Percentiles rank a stretch among this genome's conserved stretches.
Conservation (phyloP, 2,113 vertebrate species). For the Gracilinanus agilis region DNA sequence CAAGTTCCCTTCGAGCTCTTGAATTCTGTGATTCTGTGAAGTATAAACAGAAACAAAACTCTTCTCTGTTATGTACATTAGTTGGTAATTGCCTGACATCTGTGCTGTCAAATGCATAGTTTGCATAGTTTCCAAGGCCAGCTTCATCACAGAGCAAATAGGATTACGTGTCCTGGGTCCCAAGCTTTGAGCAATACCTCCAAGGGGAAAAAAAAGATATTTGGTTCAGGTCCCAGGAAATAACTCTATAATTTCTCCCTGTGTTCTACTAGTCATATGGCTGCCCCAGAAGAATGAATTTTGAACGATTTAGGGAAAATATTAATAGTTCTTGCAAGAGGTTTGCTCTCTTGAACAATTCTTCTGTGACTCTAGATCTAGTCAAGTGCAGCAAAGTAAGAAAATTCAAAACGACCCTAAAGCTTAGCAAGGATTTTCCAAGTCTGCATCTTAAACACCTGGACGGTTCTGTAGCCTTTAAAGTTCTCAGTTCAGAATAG, state of each 20-base stretch:
- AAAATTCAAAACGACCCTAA: background rate
- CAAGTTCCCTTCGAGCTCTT: background rate
- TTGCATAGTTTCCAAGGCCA: background rate
- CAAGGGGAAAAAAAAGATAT: background rate
- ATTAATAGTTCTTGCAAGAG: background rate
- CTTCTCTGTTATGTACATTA: background rate
- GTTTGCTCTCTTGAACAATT: background rate
- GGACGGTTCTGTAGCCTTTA: background rate
- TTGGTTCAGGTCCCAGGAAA: background rate
- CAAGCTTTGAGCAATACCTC: background rate
- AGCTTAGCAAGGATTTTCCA: background rate
- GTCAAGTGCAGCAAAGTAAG: background rate
- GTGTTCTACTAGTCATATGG: background rate
- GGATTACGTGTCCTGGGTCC: background rate
- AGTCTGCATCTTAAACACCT: background rate
- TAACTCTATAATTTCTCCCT: background rate
- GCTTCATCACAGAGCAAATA: background rate
- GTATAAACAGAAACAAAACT: background rate
- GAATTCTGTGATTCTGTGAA: background rate
- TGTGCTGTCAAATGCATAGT: background rate
- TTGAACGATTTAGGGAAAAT: background rate
- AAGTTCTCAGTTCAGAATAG: background rate
- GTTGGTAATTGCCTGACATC: slow-evolving; percentile 8
- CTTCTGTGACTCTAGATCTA: background rate
- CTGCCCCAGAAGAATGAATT: background rate